Evolutionary conservation across 2,888 invertebrate species (phyloP).

Genomic region (Pherbina coryleti): DNA sequence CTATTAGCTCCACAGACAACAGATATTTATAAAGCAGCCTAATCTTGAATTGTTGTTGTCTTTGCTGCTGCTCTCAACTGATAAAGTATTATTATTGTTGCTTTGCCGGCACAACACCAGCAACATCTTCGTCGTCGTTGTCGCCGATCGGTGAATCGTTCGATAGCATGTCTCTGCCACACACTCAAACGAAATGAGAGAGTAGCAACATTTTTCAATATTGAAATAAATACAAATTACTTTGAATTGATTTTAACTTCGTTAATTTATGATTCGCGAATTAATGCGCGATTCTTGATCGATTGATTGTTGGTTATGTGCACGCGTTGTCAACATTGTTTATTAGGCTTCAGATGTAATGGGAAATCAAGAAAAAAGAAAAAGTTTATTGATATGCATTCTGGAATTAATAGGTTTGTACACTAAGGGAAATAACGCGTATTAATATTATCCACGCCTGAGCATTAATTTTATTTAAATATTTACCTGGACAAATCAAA

Average conservation of each 20-base stretch:
- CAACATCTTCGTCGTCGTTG: neutral
- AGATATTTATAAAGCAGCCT: slow-evolving; percentile 16
- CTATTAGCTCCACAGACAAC: neutral
- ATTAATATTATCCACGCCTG: no score
- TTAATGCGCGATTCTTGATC: no score
- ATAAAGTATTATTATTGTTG: slow-evolving; percentile 1
- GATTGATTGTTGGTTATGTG: no score
- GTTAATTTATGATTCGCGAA: neutral
- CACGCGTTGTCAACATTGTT: no score
- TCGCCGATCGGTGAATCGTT: neutral
- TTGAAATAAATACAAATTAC: neutral
- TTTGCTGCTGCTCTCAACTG: neutral
- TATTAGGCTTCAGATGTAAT: no score
- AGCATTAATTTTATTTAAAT: no score
- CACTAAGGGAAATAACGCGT: no score
- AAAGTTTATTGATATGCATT: no score
- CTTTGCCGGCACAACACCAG: neutral
- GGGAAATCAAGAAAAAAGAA: no score
- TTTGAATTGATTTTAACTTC: neutral
- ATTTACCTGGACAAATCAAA: no score
- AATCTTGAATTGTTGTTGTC: neutral
- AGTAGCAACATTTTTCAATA: neutral
- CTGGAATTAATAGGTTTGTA: no score
- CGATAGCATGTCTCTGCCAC: neutral
- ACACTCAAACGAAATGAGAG: neutral